Evolutionary conservation across 2,888 invertebrate genomes (phyloP).

Genomic region (Plebejus melissa): DNA sequence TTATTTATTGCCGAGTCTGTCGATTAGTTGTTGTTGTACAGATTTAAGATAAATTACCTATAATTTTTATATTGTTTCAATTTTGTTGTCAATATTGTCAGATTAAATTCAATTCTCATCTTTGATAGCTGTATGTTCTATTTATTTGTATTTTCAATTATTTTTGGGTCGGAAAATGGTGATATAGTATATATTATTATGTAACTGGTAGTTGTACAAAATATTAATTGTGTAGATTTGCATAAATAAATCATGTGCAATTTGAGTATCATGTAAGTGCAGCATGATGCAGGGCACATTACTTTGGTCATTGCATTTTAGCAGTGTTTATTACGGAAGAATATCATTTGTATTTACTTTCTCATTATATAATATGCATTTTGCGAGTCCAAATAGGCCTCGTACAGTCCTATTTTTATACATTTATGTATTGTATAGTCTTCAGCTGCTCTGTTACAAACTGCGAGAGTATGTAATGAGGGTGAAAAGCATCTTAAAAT

Average conservation of each 20-base stretch:
- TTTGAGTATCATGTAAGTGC: conserved; percentile 57
- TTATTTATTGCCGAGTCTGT: conserved; percentile 73
- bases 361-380: conserved; percentile 69
- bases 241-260: conserved; percentile 74
- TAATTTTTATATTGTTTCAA: conserved; percentile 68
- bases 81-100: conserved; percentile 60
- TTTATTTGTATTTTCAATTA: conserved; percentile 63
- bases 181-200: conserved; percentile 42
- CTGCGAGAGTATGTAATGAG: conserved; percentile 64
- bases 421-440: conserved; percentile 75
- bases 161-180: conserved; percentile 63
- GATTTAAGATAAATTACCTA: conserved; percentile 57
- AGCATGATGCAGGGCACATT: conserved; percentile 59
- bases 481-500: conserved; percentile 63
- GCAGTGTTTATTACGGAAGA: conserved; percentile 59
- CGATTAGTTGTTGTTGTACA: conserved; percentile 69
- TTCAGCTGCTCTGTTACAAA: conserved; percentile 70
- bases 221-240: conserved; percentile 67
- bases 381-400: conserved; percentile 63
- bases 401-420: conserved; percentile 79
- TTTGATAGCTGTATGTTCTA: conserved; percentile 43
- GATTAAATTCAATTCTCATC: conserved; percentile 50
- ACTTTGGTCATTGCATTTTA: conserved; percentile 72
- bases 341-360: conserved; percentile 70
- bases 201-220: conserved; percentile 64